These are phyloP conservation scores for Tridacna gigas DNA, from an alignment of 2,888 invertebrate species.

Conservation along the genomic window DNA sequence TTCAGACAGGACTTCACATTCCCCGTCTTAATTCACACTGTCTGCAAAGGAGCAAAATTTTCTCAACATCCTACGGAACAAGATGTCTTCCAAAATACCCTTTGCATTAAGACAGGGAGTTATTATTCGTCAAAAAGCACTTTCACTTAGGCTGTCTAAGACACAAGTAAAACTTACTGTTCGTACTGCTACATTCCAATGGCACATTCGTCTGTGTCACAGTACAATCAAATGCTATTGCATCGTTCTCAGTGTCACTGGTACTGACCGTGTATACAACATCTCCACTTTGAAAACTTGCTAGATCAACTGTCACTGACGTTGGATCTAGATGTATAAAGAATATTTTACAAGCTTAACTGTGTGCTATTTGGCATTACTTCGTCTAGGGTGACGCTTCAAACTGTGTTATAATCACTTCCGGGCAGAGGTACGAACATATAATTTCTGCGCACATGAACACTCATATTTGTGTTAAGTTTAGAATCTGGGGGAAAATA, in stretches of 20 bases:
- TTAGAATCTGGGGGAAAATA: background rate
- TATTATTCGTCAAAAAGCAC: too few relatives aligned
- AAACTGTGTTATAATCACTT: background rate
- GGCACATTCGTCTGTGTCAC: conserved; percentile 24
- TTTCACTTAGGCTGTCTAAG: too few relatives aligned
- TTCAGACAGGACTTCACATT: too few relatives aligned
- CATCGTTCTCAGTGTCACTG: conserved; percentile 30
- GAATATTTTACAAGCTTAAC: too few relatives aligned
- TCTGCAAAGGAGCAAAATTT: too few relatives aligned
- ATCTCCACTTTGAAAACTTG: background rate
- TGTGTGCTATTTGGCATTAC: too few relatives aligned
- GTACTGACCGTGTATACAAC: conserved; percentile 1
- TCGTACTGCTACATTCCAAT: conserved; percentile 10
- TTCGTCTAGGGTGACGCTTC: background rate
- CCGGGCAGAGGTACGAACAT: background rate
- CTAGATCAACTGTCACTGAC: conserved; percentile 15
- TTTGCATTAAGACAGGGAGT: too few relatives aligned
- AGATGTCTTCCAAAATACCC: too few relatives aligned
- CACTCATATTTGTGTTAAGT: background rate
- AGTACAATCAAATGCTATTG: conserved; percentile 21
- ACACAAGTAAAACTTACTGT: background rate
- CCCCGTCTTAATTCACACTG: too few relatives aligned
- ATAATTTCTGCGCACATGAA: too few relatives aligned
- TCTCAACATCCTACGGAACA: too few relatives aligned
- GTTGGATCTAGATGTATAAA: conserved; percentile 3